Percentiles rank a stretch among this genome's conserved stretches.
Evolutionary conservation across 2,113 vertebrate genomes (phyloP).

Genomic region (Lonchura striata): DNA sequence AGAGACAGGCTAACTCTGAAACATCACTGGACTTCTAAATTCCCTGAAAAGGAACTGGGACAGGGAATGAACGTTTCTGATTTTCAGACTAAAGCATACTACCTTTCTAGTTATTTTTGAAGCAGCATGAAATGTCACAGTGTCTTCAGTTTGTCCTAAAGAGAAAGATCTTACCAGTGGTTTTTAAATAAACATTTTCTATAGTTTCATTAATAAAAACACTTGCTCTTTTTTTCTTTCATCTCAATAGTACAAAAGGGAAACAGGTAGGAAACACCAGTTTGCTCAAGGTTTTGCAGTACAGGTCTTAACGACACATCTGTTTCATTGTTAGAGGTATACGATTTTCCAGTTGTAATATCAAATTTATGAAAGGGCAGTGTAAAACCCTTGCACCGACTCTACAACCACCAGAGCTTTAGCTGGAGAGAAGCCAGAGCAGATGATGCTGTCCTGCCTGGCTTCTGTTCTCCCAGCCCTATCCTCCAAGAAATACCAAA

Average conservation of each 20-base stretch:
- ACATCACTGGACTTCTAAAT: neutral
- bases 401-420: neutral
- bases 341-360: rapidly evolving
- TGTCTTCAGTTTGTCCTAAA: neutral
- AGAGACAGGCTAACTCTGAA: neutral
- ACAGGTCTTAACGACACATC: neutral
- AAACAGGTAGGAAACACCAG: neutral
- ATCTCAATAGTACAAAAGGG: neutral
- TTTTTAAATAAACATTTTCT: neutral
- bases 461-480: neutral
- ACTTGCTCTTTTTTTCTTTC: neutral
- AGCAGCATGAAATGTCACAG: neutral
- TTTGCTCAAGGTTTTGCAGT: neutral
- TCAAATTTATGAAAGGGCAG: neutral
- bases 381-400: neutral
- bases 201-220: neutral
- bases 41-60: neutral
- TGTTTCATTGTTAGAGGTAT: neutral
- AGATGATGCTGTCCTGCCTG: neutral
- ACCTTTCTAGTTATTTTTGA: neutral
- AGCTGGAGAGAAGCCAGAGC: neutral
- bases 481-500: neutral
- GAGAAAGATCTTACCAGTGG: neutral
- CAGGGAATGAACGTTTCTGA: neutral
- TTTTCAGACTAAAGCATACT: neutral